phyloP scores from a whole-genome alignment of 2,797 vertebrate genomes.

The Onychomys leucogaster region DNA sequence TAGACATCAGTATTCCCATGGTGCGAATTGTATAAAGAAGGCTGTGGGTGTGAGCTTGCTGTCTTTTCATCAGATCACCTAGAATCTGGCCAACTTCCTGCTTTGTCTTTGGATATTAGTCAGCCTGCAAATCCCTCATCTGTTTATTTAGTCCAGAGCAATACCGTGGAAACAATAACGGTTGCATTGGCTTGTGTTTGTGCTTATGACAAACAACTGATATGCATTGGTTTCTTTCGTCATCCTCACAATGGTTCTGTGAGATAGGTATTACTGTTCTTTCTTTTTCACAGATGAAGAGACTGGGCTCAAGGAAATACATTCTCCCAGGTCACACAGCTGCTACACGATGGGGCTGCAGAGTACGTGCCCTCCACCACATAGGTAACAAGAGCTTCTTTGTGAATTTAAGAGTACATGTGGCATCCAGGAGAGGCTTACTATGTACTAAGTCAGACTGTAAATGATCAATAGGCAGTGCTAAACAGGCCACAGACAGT shows the following conservation, averaged over 20 bases:
- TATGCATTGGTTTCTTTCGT: neutral
- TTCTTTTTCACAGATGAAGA: neutral
- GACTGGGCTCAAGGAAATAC: neutral
- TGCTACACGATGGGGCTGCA: neutral
- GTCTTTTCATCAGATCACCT: slow-evolving; percentile 66
- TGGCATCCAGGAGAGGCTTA: neutral
- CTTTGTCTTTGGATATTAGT: slow-evolving; percentile 74
- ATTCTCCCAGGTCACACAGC: neutral
- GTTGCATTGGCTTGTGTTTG: neutral
- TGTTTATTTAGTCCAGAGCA: slow-evolving; percentile 72
- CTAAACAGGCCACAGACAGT: neutral
- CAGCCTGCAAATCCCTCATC: slow-evolving; percentile 68
- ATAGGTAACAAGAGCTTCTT: neutral
- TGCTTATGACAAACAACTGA: neutral
- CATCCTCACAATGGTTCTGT: neutral
- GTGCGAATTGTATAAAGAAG: slow-evolving; percentile 54
- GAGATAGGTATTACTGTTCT: neutral
- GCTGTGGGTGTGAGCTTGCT: slow-evolving; percentile 49
- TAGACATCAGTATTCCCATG: slow-evolving; percentile 42
- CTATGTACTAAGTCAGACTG: neutral
- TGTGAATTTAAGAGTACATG: neutral
- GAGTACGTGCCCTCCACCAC: neutral
- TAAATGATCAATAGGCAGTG: neutral
- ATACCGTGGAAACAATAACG: neutral
- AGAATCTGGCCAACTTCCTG: slow-evolving; percentile 73